Evolutionary conservation across 1,140 invertebrate genomes (phyloP), one percentile per base, ranked within the genome.

Genomic region (Nasonia vitripennis): DNA sequence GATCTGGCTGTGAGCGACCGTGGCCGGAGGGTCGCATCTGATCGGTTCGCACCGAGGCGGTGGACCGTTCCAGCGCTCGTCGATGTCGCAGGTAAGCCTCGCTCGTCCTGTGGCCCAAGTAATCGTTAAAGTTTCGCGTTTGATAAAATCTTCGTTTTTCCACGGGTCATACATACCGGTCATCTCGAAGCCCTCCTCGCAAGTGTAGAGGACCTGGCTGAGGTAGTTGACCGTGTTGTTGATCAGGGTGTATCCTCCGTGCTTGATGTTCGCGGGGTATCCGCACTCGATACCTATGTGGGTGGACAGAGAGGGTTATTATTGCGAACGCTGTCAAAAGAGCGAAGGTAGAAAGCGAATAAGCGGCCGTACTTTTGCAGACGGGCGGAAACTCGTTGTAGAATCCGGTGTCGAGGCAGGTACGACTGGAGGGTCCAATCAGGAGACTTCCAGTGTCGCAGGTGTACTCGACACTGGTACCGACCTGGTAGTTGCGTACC

Each of bases 341-440:
- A 20, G 45, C 0, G 27, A 27, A 27, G 27, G 27, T 27, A 27
- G 20, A 17, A 37, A 75, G 31, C 37, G 27, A 74, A 73, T n/a
- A n/a, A n/a, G n/a, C 14, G 17, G 55, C 31, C 34, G 3, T 94
- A 98, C 98, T 96, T 95, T 97, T 98, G 92, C 98, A 99, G 55
- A 98, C 97, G 5, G 98, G 98, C 41, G 98, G 97, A 90, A 98
- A 98, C 92, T 98, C 98, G 88, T 97, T 97, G 91, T 98, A 98
- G 93, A 98, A 98, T 86, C 98, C 98, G 17, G 97, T 98, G 83
- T 98, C 96, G 11, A 98, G 94, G 89, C 98, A 98, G 27, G 96
- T 97, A 88, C 98, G 94, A 10, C 95, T 95, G 0, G 96, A 94
- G 0, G 98, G 98, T 6, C 98, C 98, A 37, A 98, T 96, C 0